Evolutionary conservation across 2,888 invertebrate genomes (phyloP).

Genomic region (Tridacna crocea): DNA sequence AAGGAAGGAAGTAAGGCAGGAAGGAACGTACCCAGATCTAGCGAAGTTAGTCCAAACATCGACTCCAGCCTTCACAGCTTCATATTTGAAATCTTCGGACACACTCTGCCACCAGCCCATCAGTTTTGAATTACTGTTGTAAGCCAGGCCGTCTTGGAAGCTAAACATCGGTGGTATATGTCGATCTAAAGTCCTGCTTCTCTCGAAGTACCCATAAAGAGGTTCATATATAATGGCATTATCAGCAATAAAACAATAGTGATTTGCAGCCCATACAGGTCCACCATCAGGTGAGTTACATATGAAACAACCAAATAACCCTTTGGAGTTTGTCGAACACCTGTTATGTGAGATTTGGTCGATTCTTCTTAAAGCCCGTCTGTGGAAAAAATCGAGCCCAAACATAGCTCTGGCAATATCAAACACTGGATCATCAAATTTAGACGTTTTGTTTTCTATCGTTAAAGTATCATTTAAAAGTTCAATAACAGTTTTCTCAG

Average conservation of each 20-base stretch:
- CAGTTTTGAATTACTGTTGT: too few relatives aligned
- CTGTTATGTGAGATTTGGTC: too few relatives aligned
- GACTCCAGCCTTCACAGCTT: not conserved
- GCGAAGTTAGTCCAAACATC: not conserved
- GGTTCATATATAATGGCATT: not conserved
- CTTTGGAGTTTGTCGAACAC: not conserved
- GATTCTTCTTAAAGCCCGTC: too few relatives aligned
- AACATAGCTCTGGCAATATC: slow-evolving; percentile 7
- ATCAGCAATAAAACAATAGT: not conserved
- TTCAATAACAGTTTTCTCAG: not conserved
- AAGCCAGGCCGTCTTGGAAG: too few relatives aligned
- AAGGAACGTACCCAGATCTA: not conserved
- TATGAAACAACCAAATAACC: slow-evolving; percentile 1
- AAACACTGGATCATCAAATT: not conserved
- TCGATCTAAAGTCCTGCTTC: too few relatives aligned
- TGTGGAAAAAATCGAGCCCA: not conserved
- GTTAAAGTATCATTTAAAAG: not conserved
- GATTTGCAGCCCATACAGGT: not conserved
- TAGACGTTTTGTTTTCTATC: not conserved
- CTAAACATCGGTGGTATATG: too few relatives aligned
- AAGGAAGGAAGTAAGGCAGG: too few relatives aligned
- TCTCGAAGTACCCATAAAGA: too few relatives aligned
- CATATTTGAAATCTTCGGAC: not conserved
- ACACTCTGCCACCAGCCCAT: not conserved
- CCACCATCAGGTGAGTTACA: not conserved